A percentile compares a stretch with the other conserved stretches of the same genome.
Conservation (phyloP, 2,113 vertebrate genomes). For the Anoplopoma fimbria region DNA sequence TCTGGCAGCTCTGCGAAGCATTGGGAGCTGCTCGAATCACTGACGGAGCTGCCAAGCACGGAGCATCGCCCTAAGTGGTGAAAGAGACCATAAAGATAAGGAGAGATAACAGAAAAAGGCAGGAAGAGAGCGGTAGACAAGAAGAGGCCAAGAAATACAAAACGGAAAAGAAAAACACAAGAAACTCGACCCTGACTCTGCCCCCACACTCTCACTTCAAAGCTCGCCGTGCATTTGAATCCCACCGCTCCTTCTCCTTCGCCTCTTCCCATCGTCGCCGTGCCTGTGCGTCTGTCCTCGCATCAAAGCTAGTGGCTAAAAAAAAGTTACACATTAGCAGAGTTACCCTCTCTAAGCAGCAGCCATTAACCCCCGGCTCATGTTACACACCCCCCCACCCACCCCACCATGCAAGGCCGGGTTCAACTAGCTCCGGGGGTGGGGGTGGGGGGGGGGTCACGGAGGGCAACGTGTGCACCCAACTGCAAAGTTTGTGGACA, state of each 20-base stretch:
- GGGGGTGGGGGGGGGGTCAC: too few species aligned
- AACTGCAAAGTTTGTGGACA: conserved; percentile 28
- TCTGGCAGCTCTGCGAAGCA: conserved; percentile 15
- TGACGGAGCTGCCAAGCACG: conserved; percentile 20
- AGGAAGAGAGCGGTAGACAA: conserved; percentile 12
- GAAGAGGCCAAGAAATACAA: conserved; percentile 16
- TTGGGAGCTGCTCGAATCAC: not conserved
- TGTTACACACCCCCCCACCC: conserved; percentile 56
- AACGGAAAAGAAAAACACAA: conserved; percentile 12
- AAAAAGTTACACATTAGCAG: conserved; percentile 72
- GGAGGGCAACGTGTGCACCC: conserved; percentile 20
- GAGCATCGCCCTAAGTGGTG: conserved; percentile 20
- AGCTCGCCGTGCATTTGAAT: conserved; percentile 12
- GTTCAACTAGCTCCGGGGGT: conserved; percentile 71
- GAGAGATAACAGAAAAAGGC: conserved; percentile 24
- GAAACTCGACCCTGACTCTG: conserved; percentile 2
- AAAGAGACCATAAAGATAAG: conserved; percentile 37
- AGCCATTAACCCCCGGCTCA: conserved; percentile 71
- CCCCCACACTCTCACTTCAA: conserved; percentile 42
- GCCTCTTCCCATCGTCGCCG: conserved; percentile 23
- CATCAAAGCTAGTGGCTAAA: conserved; percentile 69
- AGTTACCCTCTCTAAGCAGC: conserved; percentile 60
- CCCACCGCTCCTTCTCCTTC: conserved; percentile 29
- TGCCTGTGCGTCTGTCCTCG: conserved; percentile 58
- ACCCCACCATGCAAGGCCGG: conserved; percentile 31